These are phyloP conservation scores for Tor tambroides DNA, from an alignment of 2,113 vertebrate species.

Conservation along the genomic window DNA sequence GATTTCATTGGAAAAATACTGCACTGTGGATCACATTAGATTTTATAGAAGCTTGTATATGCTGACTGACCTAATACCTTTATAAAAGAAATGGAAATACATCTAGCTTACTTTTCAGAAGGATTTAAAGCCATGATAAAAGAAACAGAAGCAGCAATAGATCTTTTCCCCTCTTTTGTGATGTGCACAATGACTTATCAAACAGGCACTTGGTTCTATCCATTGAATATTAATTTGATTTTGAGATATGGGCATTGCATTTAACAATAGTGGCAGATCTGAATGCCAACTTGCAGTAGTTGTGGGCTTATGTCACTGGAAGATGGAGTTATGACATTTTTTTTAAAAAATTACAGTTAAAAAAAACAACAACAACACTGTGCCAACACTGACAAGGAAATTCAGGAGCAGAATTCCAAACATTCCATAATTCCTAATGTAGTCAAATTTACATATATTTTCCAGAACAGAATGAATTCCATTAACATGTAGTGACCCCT, in stretches of 20 bases:
- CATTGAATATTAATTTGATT: neutral
- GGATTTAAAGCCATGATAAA: neutral
- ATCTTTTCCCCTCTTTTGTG: neutral
- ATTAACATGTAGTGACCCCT: slow-evolving; percentile 15
- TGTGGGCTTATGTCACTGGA: neutral
- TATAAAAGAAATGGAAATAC: neutral
- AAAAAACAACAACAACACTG: too few species aligned
- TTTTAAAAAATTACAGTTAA: too few species aligned
- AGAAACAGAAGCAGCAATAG: neutral
- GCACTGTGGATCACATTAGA: neutral
- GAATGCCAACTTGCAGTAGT: neutral
- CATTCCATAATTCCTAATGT: neutral
- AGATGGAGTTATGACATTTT: neutral
- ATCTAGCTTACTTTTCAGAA: neutral
- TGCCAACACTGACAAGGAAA: neutral
- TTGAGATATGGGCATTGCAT: neutral
- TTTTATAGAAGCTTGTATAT: neutral
- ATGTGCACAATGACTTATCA: neutral
- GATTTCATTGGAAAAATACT: neutral
- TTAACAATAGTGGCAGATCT: neutral
- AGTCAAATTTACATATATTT: neutral
- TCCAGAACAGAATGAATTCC: neutral
- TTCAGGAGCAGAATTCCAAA: slow-evolving; percentile 3
- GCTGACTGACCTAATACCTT: neutral
- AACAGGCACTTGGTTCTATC: neutral